phyloP scores from a whole-genome alignment of 2,888 invertebrate genomes.

The Cryptus armator region DNA sequence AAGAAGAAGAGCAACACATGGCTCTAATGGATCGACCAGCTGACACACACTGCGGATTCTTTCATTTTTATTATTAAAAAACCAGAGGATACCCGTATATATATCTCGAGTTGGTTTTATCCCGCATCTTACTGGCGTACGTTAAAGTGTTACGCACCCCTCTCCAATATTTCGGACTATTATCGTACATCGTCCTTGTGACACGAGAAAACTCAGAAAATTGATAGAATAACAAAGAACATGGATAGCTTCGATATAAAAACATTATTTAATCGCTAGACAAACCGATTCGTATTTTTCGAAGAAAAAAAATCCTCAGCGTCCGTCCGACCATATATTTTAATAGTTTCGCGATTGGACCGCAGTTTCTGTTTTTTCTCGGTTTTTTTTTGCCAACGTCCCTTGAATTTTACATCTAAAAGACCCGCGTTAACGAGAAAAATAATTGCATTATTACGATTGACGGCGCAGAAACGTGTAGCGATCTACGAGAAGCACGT shows the following conservation, averaged over 20 bases:
- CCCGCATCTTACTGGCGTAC: conserved; percentile 40
- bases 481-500: conserved; percentile 35
- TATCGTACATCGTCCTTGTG: conserved; percentile 8
- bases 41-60: conserved; percentile 62
- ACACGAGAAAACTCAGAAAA: conserved; percentile 3
- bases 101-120: conserved; percentile 26
- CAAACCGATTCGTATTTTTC: neutral
- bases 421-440: neutral
- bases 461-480: neutral
- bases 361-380: neutral
- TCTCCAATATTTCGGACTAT: neutral
- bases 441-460: neutral
- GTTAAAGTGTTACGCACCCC: conserved; percentile 11
- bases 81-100: conserved; percentile 18
- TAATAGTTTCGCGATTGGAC: neutral
- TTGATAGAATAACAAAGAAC: conserved; percentile 1
- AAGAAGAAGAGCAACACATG: conserved; percentile 58
- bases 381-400: neutral
- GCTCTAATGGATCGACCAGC: conserved; percentile 67
- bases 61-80: conserved; percentile 64
- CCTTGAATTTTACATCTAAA: neutral
- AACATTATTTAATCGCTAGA: neutral
- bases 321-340: neutral
- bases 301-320: neutral
- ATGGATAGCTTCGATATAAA: neutral